Conservation (phyloP, 2,888 invertebrate species). For the Campoplex nolae region DNA sequence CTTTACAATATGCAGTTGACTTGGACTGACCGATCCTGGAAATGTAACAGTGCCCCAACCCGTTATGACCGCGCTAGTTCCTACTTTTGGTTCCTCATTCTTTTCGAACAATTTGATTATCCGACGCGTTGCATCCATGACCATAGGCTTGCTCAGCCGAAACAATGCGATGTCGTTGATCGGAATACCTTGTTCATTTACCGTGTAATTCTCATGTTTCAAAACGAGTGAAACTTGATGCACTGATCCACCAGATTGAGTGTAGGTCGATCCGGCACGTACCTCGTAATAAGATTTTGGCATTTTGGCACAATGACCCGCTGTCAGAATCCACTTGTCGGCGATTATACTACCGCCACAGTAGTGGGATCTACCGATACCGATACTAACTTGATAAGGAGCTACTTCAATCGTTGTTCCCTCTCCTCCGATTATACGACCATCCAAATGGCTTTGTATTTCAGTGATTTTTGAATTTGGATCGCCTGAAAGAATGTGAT, state of each 20-base stretch:
- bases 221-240: slow-evolving; percentile 83
- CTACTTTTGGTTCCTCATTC: slow-evolving; percentile 69
- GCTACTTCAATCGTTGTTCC: slow-evolving; percentile 84
- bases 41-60: slow-evolving; percentile 75
- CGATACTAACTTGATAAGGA: slow-evolving; percentile 85
- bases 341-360: slow-evolving; percentile 87
- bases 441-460: slow-evolving; percentile 54
- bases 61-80: slow-evolving; percentile 66
- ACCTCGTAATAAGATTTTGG: slow-evolving; percentile 80
- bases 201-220: slow-evolving; percentile 85
- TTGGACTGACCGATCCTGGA: slow-evolving; percentile 54
- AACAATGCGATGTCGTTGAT: slow-evolving; percentile 86
- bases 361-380: slow-evolving; percentile 83
- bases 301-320: slow-evolving; percentile 86
- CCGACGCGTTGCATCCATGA: slow-evolving; percentile 84
- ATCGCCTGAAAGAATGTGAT: slow-evolving; percentile 35
- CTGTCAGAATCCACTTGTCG: slow-evolving; percentile 85
- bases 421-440: slow-evolving; percentile 85
- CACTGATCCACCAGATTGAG: slow-evolving; percentile 84
- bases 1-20: slow-evolving; percentile 85
- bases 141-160: slow-evolving; percentile 84
- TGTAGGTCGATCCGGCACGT: slow-evolving; percentile 86
- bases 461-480: slow-evolving; percentile 1
- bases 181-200: slow-evolving; percentile 71
- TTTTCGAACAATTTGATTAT: slow-evolving; percentile 84